phyloP scores from a whole-genome alignment of 2,888 invertebrate genomes.

The Stenichneumon culpator region DNA sequence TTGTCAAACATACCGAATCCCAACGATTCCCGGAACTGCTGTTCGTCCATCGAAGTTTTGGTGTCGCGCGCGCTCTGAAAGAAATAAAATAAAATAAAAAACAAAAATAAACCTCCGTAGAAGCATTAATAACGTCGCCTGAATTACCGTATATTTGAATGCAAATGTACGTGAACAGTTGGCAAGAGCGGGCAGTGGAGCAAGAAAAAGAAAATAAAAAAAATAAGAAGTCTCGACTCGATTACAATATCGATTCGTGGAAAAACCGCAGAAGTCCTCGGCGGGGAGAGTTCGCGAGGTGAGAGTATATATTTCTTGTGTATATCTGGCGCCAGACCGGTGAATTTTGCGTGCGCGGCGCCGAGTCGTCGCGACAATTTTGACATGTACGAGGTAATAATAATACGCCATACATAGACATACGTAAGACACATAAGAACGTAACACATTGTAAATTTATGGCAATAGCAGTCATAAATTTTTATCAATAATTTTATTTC shows the following conservation, averaged over 20 bases:
- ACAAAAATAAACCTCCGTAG: neutral
- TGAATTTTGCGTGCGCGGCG: constrained; percentile 52
- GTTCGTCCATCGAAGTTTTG: constrained; percentile 11
- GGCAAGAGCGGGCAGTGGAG: neutral
- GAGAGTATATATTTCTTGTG: constrained; percentile 33
- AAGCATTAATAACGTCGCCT: constrained; percentile 31
- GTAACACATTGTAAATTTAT: neutral
- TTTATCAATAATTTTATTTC: neutral
- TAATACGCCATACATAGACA: constrained; percentile 27
- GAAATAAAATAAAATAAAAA: neutral
- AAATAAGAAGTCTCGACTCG: constrained; percentile 46
- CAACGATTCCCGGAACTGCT: constrained; percentile 15
- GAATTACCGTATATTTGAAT: constrained; percentile 51
- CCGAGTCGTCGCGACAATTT: constrained; percentile 61
- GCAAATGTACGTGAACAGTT: constrained; percentile 10
- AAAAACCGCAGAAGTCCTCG: constrained; percentile 64
- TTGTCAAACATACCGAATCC: constrained; percentile 12
- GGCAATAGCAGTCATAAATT: neutral
- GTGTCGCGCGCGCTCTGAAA: constrained; percentile 3
- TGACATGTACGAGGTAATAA: constrained; percentile 45
- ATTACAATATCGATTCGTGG: constrained; percentile 67
- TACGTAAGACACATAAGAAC: neutral
- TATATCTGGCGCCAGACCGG: constrained; percentile 55
- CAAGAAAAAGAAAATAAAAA: neutral
- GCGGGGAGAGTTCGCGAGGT: constrained; percentile 11